Evolutionary conservation across 2,797 vertebrate species (phyloP), one percentile per base, ranked within the genome.

Genomic region (Pseudochirops cupreus): DNA sequence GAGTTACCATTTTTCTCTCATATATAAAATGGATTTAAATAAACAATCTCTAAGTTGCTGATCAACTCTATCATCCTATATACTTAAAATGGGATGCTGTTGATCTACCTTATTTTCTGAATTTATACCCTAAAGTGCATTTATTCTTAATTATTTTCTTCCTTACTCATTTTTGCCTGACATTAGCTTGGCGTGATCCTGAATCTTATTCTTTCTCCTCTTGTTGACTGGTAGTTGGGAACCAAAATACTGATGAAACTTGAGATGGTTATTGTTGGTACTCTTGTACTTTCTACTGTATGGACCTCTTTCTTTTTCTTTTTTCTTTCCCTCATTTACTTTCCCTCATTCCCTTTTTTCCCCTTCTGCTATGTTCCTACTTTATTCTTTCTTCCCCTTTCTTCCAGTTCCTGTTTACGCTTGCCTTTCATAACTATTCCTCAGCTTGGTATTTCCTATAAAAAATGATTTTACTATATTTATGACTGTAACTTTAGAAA

Each of bases 131-230:
- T 92, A 91, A 92, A 93, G 91, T 29, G 33, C 67, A 94, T 28
- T 59, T 67, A 39, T 21, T 95, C 7, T 50, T 13, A 55, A 59
- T 29, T 54, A 18, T 62, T 95, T 96, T 90, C 24, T 18, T 94
- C 82, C 29, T 92, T 67, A 33, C 94, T 50, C 92, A 92, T 55
- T 95, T n/a, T 95, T 94, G 53, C 39, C 5, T 92, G 82, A 89
- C 57, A 94, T 53, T 50, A 74, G 94, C 62, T 67, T 39, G 10
- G 31, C 4, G 56, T 87, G 56, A n/a, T 96, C 59, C 56, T 92
- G 90, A 91, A n/a, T 62, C 12, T 5, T 29, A 62, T 62, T 91
- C 94, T n/a, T 6, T 26, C 16, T 16, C 10, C 10, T 39, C 33
- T 18, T 39, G 4, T 62, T 96, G 54, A 74, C 16, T 74, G 18